Evolutionary conservation across 2,888 invertebrate species (phyloP).

Genomic region (Leistus spinibarbis): DNA sequence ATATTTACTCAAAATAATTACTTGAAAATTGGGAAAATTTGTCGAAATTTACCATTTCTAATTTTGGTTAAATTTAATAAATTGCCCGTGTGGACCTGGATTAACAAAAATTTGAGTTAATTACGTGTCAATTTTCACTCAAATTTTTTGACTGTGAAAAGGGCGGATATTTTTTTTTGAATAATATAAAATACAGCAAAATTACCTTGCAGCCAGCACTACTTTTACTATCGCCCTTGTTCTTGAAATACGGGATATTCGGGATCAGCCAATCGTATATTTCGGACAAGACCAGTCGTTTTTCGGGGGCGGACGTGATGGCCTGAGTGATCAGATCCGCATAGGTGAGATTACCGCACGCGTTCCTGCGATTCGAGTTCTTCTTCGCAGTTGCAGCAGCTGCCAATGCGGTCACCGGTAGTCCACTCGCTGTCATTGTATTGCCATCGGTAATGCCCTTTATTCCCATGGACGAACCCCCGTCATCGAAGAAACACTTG

Average conservation of each 20-base stretch:
- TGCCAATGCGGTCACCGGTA: constrained; percentile 49
- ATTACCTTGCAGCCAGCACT: constrained; percentile 99
- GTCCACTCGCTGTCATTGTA: constrained; percentile 48
- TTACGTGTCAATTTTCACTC: too few relatives aligned
- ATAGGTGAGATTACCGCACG: constrained; percentile 97
- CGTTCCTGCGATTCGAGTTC: constrained; percentile 92
- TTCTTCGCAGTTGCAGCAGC: constrained; percentile 77
- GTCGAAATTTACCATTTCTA: too few relatives aligned
- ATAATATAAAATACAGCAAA: constrained; percentile 40
- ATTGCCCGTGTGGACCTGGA: too few relatives aligned
- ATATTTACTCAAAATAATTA: too few relatives aligned
- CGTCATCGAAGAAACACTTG: constrained; percentile 63
- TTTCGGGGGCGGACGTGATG: constrained; percentile 94
- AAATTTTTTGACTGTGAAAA: too few relatives aligned
- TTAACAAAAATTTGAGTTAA: too few relatives aligned
- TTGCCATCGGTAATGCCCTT: constrained; percentile 60
- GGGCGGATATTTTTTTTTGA: too few relatives aligned
- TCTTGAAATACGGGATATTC: constrained; percentile 99
- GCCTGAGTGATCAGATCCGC: constrained; percentile 99
- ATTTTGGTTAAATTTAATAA: too few relatives aligned
- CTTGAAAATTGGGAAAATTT: too few relatives aligned
- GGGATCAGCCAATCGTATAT: constrained; percentile 99
- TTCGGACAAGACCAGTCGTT: constrained; percentile 94
- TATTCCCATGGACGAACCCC: constrained; percentile 58
- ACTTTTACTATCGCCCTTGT: constrained; percentile 99